Evolutionary conservation across 2,797 vertebrate species (phyloP).

Genomic region (Aldrovandia affinis): DNA sequence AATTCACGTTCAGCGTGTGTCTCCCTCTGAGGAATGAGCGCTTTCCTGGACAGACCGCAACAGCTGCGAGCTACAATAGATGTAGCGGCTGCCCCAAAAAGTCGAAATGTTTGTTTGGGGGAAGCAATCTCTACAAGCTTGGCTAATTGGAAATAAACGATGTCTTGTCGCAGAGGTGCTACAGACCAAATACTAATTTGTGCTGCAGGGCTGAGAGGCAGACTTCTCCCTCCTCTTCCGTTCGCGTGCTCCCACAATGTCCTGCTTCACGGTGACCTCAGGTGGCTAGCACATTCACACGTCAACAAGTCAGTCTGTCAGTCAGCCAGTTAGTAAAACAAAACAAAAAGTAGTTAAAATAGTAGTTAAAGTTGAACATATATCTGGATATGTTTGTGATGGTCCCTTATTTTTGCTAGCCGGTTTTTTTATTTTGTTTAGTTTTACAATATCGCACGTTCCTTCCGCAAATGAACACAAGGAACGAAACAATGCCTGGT

Average conservation of each 20-base stretch:
- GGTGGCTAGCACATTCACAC: background rate
- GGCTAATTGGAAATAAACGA: conserved; percentile 77
- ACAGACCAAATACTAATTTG: conserved; percentile 75
- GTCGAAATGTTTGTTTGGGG: conserved; percentile 27
- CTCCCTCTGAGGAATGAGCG: background rate
- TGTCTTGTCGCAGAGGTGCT: conserved; percentile 70
- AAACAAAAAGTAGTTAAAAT: too few relatives aligned
- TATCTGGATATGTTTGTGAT: background rate
- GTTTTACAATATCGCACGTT: background rate
- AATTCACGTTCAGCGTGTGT: background rate
- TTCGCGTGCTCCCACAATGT: background rate
- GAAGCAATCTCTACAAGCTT: conserved; percentile 56
- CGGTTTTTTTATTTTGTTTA: background rate
- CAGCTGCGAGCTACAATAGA: conserved; percentile 42
- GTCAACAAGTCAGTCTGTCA: background rate
- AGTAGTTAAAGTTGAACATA: too few relatives aligned
- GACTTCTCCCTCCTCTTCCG: background rate
- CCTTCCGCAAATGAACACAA: background rate
- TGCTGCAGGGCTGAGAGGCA: conserved; percentile 48
- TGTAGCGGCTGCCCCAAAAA: conserved; percentile 58
- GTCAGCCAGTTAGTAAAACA: background rate
- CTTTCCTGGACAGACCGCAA: conserved; percentile 7
- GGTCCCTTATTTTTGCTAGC: background rate
- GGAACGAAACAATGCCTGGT: background rate
- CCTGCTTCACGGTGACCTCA: background rate